These are phyloP conservation scores for Ranitomeya imitator DNA, from an alignment of 2,113 vertebrate species.

Conservation along the genomic window DNA sequence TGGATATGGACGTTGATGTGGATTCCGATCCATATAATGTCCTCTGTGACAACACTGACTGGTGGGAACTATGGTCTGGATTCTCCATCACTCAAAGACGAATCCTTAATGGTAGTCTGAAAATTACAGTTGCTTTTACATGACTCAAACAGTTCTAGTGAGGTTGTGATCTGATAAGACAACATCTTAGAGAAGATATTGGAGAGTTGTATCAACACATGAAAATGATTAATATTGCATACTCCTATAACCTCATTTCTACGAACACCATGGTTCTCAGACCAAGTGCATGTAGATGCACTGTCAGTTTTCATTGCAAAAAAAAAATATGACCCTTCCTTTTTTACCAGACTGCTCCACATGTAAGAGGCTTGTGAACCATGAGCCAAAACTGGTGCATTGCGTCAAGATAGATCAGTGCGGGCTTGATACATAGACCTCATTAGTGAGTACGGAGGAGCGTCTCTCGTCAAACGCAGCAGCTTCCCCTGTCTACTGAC, in stretches of 20 bases:
- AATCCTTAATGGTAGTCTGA: no score
- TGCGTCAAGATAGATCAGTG: constrained; percentile 44
- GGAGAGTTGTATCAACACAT: neutral
- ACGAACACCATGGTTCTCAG: neutral
- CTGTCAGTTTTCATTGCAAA: neutral
- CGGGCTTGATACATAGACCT: constrained; percentile 29
- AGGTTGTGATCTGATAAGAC: neutral
- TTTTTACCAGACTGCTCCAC: neutral
- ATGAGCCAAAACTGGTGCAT: constrained; percentile 45
- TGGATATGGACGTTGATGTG: neutral
- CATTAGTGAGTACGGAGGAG: constrained; percentile 13
- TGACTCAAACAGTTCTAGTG: neutral
- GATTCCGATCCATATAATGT: neutral
- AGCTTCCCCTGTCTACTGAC: neutral
- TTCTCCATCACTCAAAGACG: no score
- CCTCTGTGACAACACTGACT: no score
- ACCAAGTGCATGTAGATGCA: neutral
- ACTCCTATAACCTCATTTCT: neutral
- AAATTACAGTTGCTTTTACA: neutral
- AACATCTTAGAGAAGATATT: neutral
- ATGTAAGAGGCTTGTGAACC: constrained; percentile 26
- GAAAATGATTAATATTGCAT: neutral
- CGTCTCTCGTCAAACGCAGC: neutral
- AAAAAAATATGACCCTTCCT: constrained; percentile 1
- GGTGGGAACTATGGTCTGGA: no score